A percentile compares a stretch with the other conserved stretches of the same genome.
These are phyloP conservation scores for Gymnoscopelus braueri DNA, from an alignment of 2,797 vertebrate species.

Conservation along the genomic window DNA sequence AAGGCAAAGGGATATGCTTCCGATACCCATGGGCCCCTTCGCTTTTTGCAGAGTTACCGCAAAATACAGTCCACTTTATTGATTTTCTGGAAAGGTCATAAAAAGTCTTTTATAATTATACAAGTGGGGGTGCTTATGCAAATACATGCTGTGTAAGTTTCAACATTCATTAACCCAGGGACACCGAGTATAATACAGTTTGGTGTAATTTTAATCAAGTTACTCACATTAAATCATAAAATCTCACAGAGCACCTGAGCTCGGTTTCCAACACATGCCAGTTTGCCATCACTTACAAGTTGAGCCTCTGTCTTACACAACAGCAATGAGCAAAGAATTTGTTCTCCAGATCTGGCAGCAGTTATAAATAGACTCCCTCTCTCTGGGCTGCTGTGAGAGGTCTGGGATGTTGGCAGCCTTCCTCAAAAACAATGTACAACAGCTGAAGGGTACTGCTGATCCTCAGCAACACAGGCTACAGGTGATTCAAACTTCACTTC, in stretches of 20 bases:
- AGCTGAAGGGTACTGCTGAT: constrained; percentile 10
- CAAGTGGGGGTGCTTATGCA: not conserved
- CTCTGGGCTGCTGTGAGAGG: constrained; percentile 1
- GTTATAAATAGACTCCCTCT: constrained; percentile 18
- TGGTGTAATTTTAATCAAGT: not conserved
- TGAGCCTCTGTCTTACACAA: constrained; percentile 13
- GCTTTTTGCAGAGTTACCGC: not conserved
- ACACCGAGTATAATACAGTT: not conserved
- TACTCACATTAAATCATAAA: not conserved
- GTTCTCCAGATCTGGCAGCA: constrained; percentile 12
- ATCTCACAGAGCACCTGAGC: not conserved
- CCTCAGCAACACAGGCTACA: not conserved
- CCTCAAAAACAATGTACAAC: constrained; percentile 15
- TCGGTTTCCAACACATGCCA: not conserved
- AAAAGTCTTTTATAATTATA: not conserved
- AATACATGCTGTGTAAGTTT: too few relatives aligned
- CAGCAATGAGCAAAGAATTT: constrained; percentile 7
- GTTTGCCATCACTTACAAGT: not conserved
- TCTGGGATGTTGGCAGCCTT: constrained; percentile 13
- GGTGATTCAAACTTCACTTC: constrained; percentile 6
- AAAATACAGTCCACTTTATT: not conserved
- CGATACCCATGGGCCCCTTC: too few relatives aligned
- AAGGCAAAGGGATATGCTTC: constrained; percentile 6
- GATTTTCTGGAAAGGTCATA: not conserved
- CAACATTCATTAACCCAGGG: not conserved